Conservation (phyloP, 1,140 invertebrate species). For the Tetraneura akinire region DNA sequence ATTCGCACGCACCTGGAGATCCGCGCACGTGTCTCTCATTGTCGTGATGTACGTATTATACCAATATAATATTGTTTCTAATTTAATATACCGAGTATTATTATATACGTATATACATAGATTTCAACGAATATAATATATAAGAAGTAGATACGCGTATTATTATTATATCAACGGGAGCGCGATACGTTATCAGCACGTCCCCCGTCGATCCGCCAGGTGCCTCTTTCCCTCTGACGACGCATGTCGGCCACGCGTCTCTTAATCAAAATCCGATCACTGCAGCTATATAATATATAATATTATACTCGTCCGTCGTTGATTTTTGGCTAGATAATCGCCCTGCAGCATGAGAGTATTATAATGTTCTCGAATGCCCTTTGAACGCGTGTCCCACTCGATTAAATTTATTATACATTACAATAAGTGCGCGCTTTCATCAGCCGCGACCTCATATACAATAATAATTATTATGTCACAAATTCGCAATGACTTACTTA, state of each 20-base stretch:
- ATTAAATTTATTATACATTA: no score
- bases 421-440: no score
- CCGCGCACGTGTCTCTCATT: slow-evolving; percentile 14
- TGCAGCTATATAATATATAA: no score
- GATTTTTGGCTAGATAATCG: slow-evolving; percentile 43
- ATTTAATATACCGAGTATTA: no score
- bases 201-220: slow-evolving; percentile 3
- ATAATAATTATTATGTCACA: no score
- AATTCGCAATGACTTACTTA: no score
- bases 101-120: background rate
- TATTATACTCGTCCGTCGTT: background rate
- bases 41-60: background rate
- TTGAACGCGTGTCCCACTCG: no score
- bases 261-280: slow-evolving; percentile 18
- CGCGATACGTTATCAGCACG: background rate
- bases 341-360: no score
- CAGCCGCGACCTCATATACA: no score
- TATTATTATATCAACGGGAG: background rate
- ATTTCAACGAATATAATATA: background rate
- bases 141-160: background rate
- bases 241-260: background rate
- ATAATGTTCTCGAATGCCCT: no score
- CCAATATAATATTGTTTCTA: no score
- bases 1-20: background rate
- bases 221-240: background rate